Base-by-base conservation (phyloP, 1,140 invertebrate species). In the Carposina sasakii region DNA sequence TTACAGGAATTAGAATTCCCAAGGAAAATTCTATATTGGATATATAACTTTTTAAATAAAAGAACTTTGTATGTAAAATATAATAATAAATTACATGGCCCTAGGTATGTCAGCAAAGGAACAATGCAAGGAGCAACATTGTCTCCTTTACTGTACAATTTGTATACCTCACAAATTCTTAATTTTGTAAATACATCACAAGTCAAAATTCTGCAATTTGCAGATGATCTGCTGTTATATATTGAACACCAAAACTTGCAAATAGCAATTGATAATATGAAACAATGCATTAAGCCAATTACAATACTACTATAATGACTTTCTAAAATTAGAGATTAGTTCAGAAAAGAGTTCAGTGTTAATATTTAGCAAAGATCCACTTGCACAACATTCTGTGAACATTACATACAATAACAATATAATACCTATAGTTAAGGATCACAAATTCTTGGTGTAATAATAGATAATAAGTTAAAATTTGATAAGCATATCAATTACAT, bases 111-210 rank as follows among this genome's bases (percentile, higher is more conserved):
- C 1, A 37, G 45, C 33, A 65, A 61, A 47, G 55, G 55, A 1
- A 57, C 54, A 43, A 59, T 65, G 54, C 62, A 65, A 34, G 62
- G 58, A 15, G 58, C 58, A 8, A 58, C 55, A 3, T 37, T 57
- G 8, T 66, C 59, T 12, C 57, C 56, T 13, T 43, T 60, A 40
- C 41, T 66, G 13, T 66, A 62, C 45, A 60, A 60, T 36, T 23
- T 58, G 1, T 66, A 62, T 33, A 55, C 52, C 10, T 54, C 23
- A 34, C 20, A 54, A 46, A 54, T 42, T 40, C 20, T 45, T 15
- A 53, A 48, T 50, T 62, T 13, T 45, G 40, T 55, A 52, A 39
- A 40, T 60, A 48, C 44, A 19, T 8, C 13, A 16, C 10, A 26
- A 36, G 41, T 60, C 22, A 62, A 55, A 15, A 47, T 55, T 24